phyloP scores from a whole-genome alignment of 2,888 invertebrate species.

The Torymus tubicola region DNA sequence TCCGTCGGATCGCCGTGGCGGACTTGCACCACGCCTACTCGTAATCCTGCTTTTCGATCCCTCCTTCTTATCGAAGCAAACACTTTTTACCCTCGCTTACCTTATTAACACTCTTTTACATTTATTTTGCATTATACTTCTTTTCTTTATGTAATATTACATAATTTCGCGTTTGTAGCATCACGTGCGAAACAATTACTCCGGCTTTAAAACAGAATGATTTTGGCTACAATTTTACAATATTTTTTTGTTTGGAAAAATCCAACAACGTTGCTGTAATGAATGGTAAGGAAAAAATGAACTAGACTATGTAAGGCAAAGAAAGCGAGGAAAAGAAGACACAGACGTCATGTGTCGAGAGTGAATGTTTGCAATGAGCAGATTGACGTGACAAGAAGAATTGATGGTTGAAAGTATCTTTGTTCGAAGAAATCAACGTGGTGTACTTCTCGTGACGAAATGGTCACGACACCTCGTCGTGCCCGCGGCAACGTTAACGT shows the following conservation, averaged over 20 bases:
- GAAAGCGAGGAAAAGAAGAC: no score
- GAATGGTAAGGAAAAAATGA: no score
- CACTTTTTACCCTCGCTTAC: not conserved
- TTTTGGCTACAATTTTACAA: no score
- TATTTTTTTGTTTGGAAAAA: no score
- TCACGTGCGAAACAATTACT: no score
- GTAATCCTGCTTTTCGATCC: conserved; percentile 58
- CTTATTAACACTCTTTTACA: not conserved
- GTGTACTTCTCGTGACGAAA: conserved; percentile 57
- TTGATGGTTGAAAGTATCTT: conserved; percentile 13
- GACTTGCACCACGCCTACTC: conserved; percentile 60
- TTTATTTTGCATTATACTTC: not conserved
- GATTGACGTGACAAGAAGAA: conserved; percentile 21
- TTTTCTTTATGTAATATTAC: not conserved
- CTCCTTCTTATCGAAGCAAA: conserved; percentile 54
- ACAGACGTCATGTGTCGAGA: not conserved
- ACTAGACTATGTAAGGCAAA: no score
- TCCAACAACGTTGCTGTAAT: no score
- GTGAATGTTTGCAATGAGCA: not conserved
- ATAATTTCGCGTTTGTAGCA: not conserved
- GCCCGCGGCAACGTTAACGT: conserved; percentile 44
- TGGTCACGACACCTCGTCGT: conserved; percentile 63
- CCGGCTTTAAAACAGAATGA: no score
- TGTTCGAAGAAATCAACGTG: conserved; percentile 47
- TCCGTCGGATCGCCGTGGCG: conserved; percentile 62